phyloP scores from a whole-genome alignment of 2,888 invertebrate species.

The Sialis fuliginosa region DNA sequence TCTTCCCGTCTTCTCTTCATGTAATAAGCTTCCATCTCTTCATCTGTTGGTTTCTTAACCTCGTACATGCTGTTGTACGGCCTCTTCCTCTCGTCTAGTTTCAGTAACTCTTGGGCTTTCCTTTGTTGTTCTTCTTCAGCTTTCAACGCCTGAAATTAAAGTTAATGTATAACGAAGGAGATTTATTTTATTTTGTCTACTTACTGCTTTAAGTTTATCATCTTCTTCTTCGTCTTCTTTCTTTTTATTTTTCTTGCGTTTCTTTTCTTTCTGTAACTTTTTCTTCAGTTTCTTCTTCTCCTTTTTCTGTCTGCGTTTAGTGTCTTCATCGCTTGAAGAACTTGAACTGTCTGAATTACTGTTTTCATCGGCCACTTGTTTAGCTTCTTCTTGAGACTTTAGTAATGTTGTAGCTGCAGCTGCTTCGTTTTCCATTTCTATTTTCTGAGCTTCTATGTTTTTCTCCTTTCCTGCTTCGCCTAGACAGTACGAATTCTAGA shows the following conservation, averaged over 20 bases:
- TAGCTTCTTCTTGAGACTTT: constrained; percentile 7
- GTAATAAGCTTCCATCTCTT: constrained; percentile 85
- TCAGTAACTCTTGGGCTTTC: constrained; percentile 43
- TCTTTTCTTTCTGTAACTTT: constrained; percentile 24
- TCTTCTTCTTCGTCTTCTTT: constrained; percentile 37
- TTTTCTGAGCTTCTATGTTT: constrained; percentile 7
- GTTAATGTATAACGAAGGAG: not conserved
- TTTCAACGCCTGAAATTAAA: constrained; percentile 33
- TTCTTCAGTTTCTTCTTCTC: constrained; percentile 28
- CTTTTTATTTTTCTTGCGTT: constrained; percentile 23
- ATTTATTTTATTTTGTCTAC: too few relatives aligned
- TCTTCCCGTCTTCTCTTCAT: constrained; percentile 69
- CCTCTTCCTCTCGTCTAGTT: constrained; percentile 75
- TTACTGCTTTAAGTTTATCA: too few relatives aligned
- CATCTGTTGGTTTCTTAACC: constrained; percentile 70
- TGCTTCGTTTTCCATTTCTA: constrained; percentile 15
- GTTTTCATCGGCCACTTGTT: constrained; percentile 6
- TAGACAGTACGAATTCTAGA: constrained; percentile 68
- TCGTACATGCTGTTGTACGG: constrained; percentile 85
- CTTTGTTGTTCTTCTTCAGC: constrained; percentile 42
- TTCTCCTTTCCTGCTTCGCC: constrained; percentile 45
- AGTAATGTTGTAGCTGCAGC: constrained; percentile 8
- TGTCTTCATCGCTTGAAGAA: constrained; percentile 27
- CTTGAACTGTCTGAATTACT: constrained; percentile 8
- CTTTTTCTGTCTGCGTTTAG: constrained; percentile 33